Evolutionary conservation across 2,113 vertebrate species (phyloP).

Genomic region (Crotalus viridis): DNA sequence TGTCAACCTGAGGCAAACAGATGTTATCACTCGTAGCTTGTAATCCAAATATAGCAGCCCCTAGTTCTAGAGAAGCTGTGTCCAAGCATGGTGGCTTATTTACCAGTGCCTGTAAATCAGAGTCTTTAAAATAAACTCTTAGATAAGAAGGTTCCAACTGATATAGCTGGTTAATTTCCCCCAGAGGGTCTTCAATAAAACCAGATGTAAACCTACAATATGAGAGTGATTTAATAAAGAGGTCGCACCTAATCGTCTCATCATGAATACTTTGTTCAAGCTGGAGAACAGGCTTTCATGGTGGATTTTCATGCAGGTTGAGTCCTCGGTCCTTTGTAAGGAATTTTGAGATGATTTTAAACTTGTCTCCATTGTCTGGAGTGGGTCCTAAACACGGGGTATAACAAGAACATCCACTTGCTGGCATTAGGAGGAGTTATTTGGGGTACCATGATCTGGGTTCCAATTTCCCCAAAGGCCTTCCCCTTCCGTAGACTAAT

Average conservation of each 20-base stretch:
- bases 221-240: background rate
- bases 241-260: background rate
- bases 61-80: background rate
- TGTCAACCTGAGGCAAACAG: background rate
- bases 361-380: background rate
- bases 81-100: background rate
- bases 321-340: background rate
- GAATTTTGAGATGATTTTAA: background rate
- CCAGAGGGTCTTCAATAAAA: background rate
- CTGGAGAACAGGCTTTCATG: background rate
- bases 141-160: background rate
- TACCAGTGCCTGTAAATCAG: background rate
- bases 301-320: background rate
- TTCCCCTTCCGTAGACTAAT: background rate
- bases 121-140: background rate
- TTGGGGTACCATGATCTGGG: background rate
- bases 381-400: background rate
- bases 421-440: background rate
- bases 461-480: background rate
- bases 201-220: background rate
- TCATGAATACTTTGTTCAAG: background rate
- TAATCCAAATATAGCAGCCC: background rate
- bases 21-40: background rate
- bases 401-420: background rate
- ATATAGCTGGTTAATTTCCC: background rate